Base-by-base conservation (phyloP, 1,140 invertebrate genomes). In the Asbolus verrucosus region DNA sequence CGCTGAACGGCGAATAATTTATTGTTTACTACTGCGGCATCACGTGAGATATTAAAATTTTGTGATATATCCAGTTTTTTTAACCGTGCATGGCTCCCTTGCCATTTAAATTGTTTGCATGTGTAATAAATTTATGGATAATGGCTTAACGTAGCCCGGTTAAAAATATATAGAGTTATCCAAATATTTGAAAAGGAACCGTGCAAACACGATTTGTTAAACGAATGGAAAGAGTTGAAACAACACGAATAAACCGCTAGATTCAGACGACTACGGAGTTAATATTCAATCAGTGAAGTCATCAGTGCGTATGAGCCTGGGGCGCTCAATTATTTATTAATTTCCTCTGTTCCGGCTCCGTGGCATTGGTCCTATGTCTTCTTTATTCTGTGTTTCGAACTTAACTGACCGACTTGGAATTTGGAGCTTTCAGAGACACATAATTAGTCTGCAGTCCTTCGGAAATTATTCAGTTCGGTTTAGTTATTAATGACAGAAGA, bases 321-420 rank as follows among this genome's bases (percentile, higher is more conserved):
- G 72, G 65, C 65, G 61, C 60, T 73, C 69, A 73, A 73, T 73
- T 73, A 73, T 71, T 73, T 73, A 73, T 71, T 73, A 73, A 73
- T 73, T 73, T 73, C 63, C 72, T 39, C 38, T 65, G 38, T 73
- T 31, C 67, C 30, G 15, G 36, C 30, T 62, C 6, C 46, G 2
- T 27, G 24, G 46, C 46, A 54, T 54, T 54, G 27, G 46, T 54
- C 46, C 18, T 19, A n/a, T 19, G 9, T 16, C 21, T 9, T 6
- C 5, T 54, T 27, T 54, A 6, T 54, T 54, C 46, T n/a, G 46
- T 8, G 21, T n/a, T n/a, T n/a, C n/a, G n/a, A n/a, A n/a, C n/a
- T 54, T 27, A 54, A 27, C 46, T 54, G 46, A 54, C 46, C 46
- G 21, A 54, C 46, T 54, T 30, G 18, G 27, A 31, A 24, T 54